Percentiles rank a stretch among this genome's conserved stretches.
These are phyloP conservation scores for Nymphalis io DNA, from an alignment of 1,140 invertebrate genomes.

Conservation along the genomic window DNA sequence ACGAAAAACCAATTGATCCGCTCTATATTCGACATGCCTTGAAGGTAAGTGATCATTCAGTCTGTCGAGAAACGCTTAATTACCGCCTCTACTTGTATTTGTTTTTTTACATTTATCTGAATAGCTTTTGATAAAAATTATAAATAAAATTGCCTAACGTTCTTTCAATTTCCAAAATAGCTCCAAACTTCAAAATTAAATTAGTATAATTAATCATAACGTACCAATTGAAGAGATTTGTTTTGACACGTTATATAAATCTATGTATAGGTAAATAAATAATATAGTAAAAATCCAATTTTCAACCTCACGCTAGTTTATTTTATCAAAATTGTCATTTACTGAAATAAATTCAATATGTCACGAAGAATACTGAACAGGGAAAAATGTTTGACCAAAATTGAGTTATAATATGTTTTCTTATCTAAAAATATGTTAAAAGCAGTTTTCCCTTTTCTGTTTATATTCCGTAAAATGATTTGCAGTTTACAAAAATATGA, in stretches of 20 bases:
- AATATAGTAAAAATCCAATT: conserved; percentile 9
- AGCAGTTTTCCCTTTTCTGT: too few species aligned
- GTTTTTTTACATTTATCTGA: not conserved
- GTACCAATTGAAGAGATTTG: too few species aligned
- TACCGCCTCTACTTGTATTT: conserved; percentile 7
- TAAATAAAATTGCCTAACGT: too few species aligned
- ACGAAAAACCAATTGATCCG: conserved; percentile 47
- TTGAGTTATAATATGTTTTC: not conserved
- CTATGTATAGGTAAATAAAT: not conserved
- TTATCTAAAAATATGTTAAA: too few species aligned
- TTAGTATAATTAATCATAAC: too few species aligned
- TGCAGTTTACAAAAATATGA: too few species aligned
- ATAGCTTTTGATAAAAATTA: too few species aligned
- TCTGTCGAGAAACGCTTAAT: conserved; percentile 27
- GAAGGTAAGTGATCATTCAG: conserved; percentile 46
- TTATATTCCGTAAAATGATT: too few species aligned
- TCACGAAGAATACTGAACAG: conserved; percentile 4
- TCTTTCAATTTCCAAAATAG: too few species aligned
- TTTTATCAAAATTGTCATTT: conserved; percentile 18
- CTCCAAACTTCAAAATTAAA: too few species aligned
- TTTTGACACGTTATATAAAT: not conserved
- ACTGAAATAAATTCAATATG: conserved; percentile 22
- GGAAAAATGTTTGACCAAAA: not conserved
- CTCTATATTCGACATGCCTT: conserved; percentile 33
- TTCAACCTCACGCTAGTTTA: conserved; percentile 4